These are phyloP conservation scores for Stictonetta naevosa DNA, from an alignment of 2,113 vertebrate genomes.

Conservation along the genomic window DNA sequence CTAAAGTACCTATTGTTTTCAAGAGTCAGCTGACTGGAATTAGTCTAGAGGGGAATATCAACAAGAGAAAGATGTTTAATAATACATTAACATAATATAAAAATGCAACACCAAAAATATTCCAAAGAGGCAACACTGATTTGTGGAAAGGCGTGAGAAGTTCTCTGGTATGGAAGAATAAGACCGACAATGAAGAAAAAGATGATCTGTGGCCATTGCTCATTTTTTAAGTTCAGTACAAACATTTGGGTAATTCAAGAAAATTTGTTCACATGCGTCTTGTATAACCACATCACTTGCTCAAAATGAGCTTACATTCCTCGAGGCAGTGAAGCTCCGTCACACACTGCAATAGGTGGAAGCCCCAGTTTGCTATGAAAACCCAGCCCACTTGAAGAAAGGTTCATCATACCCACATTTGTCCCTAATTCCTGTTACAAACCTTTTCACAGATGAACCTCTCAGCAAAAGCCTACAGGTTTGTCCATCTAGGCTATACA, in stretches of 20 bases:
- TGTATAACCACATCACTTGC: background rate
- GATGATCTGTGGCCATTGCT: accelerated
- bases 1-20: background rate
- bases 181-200: background rate
- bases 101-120: background rate
- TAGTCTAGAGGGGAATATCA: background rate
- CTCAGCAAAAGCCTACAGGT: background rate
- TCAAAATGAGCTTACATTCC: background rate
- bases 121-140: background rate
- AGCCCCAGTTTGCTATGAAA: background rate
- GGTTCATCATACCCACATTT: accelerated
- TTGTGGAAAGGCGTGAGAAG: background rate
- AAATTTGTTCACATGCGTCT: background rate
- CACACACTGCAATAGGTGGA: accelerated
- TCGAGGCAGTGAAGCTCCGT: background rate
- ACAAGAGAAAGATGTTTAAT: background rate
- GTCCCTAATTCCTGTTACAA: background rate
- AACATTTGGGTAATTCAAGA: background rate
- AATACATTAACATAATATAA: background rate
- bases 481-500: background rate
- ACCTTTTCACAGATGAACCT: accelerated
- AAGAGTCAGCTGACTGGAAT: background rate
- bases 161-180: background rate
- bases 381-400: background rate
- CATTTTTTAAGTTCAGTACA: background rate